A percentile compares a stretch with the other conserved stretches of the same genome.
Evolutionary conservation across 2,797 vertebrate genomes (phyloP).

Genomic region (Choloepus didactylus): DNA sequence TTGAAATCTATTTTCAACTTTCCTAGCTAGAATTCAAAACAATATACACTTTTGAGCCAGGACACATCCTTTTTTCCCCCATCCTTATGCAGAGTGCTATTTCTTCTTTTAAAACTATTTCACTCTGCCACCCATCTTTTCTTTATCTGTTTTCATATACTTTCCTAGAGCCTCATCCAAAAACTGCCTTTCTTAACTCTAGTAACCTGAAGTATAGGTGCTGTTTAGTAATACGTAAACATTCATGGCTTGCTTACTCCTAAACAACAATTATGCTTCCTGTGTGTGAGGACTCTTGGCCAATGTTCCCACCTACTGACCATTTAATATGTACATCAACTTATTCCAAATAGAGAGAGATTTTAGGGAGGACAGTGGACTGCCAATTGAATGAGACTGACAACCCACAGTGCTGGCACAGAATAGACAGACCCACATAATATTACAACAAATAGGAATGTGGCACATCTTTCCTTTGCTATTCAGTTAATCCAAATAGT

Average conservation of each 20-base stretch:
- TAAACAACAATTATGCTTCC: neutral
- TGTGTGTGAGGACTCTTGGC: neutral
- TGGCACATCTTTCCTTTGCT: neutral
- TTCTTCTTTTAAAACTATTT: neutral
- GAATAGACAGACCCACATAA: neutral
- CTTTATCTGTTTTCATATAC: neutral
- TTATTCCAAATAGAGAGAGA: neutral
- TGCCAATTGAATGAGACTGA: neutral
- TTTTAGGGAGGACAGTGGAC: neutral
- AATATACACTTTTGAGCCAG: neutral
- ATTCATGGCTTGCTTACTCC: neutral
- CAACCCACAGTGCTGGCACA: neutral
- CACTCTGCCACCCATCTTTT: accelerated
- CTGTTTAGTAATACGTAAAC: neutral
- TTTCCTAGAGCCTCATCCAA: neutral
- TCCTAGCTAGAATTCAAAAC: neutral
- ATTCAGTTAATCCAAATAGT: neutral
- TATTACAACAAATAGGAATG: neutral
- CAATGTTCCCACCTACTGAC: neutral
- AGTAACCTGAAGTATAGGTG: neutral
- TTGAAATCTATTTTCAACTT: neutral
- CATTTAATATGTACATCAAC: neutral
- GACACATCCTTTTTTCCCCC: neutral
- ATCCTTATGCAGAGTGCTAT: neutral
- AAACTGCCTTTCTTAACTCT: neutral